Base-by-base conservation (phyloP, 2,888 invertebrate species). In the Machimus rusticus region DNA sequence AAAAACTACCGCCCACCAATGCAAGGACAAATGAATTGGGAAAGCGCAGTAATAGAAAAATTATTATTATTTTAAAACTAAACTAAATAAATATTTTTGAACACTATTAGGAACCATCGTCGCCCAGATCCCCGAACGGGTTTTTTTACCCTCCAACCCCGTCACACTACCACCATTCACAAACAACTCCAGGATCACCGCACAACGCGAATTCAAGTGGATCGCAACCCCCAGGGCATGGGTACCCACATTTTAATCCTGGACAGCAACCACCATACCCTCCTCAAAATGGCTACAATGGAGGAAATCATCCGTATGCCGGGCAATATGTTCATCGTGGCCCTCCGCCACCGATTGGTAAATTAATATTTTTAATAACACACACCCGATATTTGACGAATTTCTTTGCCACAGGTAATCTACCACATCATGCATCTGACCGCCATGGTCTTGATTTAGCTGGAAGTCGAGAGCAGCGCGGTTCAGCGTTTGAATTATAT, bases 401-500 rank as follows among this genome's bases (percentile, higher is more conserved):
- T 82, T 28, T 23, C 8, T 66, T 0, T 19, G 28, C 19, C 19
- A 23, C 57, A 93, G 93, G 91, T 55, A 93, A 92, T 89, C 90
- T 92, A 28, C 92, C 92, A 39, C 91, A 92, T 0, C 93, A 92
- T 85, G 91, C 92, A 5, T 92, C 92, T 2, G 92, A 93, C 88
- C 91, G 93, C 16, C 92, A 92, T 89, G 92, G 92, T 34, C 90
- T 93, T 93, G 95, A 95, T 92, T 93, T 98, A 91, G 97, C 97
- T 86, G 97, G 98, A 81, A 96, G 97, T 90, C 94, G 97, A 90
- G 98, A 98, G 91, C 98, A 98, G 91, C 94, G 98, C 86, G 98
- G 98, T 39, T 98, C 98, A 89, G 98, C 98, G n/a, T 98, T 98
- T 92, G 98, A 98, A 93, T 94, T 98, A 89, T 98, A 98, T 92